Percentiles rank a stretch among this genome's conserved stretches.
Conservation (phyloP, 2,113 vertebrate species). For the Zosterops pallidus region DNA sequence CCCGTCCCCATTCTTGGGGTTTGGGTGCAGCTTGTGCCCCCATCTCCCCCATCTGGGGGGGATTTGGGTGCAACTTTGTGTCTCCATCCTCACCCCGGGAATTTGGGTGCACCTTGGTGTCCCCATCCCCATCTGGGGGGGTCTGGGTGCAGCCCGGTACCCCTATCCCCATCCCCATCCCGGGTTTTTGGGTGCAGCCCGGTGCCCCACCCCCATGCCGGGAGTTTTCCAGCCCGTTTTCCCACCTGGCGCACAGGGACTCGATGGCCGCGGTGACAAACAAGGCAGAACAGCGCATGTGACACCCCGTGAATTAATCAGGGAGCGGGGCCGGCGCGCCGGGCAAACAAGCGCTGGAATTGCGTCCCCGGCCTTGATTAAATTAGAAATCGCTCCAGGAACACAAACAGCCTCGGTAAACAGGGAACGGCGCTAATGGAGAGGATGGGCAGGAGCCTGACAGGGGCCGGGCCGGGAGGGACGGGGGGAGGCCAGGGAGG, state of each 20-base stretch:
- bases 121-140: too few species aligned
- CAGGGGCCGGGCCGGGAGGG: not conserved
- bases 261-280: slow-evolving; percentile 69
- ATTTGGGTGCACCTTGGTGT: too few species aligned
- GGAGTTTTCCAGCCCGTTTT: not conserved
- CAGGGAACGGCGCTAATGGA: not conserved
- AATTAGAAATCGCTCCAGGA: slow-evolving; percentile 75
- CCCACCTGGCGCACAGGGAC: not conserved
- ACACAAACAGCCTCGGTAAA: slow-evolving; percentile 53
- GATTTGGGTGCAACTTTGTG: too few species aligned
- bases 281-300: slow-evolving; percentile 83
- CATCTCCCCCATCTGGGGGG: too few species aligned
- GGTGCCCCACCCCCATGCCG: not conserved
- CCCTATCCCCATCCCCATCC: not conserved
- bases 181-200: too few species aligned
- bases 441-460: not conserved
- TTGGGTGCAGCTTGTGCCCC: too few species aligned
- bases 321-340: slow-evolving; percentile 71
- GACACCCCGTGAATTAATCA: slow-evolving; percentile 81
- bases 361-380: slow-evolving; percentile 77
- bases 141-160: too few species aligned
- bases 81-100: too few species aligned
- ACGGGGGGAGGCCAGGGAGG: not conserved
- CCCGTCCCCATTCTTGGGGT: too few species aligned
- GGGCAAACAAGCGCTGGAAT: slow-evolving; percentile 75